Conservation (phyloP, 1,140 invertebrate species). For the Ruditapes philippinarum region DNA sequence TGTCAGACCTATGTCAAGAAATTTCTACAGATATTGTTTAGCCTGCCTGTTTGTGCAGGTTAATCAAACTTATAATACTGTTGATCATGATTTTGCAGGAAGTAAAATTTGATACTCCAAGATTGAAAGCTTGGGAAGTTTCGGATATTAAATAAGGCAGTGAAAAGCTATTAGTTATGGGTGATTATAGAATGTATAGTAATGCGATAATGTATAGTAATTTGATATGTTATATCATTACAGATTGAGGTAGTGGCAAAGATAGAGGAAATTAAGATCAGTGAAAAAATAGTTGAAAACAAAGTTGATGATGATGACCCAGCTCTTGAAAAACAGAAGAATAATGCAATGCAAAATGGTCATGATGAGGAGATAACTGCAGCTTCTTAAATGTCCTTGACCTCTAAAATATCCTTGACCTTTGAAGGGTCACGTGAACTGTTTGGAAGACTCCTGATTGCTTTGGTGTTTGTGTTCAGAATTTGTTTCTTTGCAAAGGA, state of each 20-base stretch:
- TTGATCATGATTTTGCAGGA: too few relatives aligned
- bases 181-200: too few relatives aligned
- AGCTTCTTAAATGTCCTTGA: slow-evolving; percentile 52
- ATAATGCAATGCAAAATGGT: slow-evolving; percentile 3
- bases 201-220: too few relatives aligned
- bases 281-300: slow-evolving; percentile 12
- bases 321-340: slow-evolving; percentile 50
- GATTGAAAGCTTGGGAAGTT: too few relatives aligned
- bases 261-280: slow-evolving; percentile 56
- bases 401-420: background rate
- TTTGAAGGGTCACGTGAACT: background rate
- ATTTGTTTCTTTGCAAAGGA: background rate
- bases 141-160: too few relatives aligned
- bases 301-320: slow-evolving; percentile 34
- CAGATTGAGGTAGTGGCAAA: slow-evolving; percentile 58
- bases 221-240: background rate
- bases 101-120: too few relatives aligned
- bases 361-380: slow-evolving; percentile 53
- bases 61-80: too few relatives aligned
- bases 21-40: too few relatives aligned
- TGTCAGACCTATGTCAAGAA: too few relatives aligned
- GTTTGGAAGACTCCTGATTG: background rate
- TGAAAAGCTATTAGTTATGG: too few relatives aligned
- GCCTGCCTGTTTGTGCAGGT: too few relatives aligned
- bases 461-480: slow-evolving; percentile 48